Percentiles rank a stretch among this genome's conserved stretches.
Evolutionary conservation across 2,113 vertebrate genomes (phyloP).

Genomic region (Alethe diademata): DNA sequence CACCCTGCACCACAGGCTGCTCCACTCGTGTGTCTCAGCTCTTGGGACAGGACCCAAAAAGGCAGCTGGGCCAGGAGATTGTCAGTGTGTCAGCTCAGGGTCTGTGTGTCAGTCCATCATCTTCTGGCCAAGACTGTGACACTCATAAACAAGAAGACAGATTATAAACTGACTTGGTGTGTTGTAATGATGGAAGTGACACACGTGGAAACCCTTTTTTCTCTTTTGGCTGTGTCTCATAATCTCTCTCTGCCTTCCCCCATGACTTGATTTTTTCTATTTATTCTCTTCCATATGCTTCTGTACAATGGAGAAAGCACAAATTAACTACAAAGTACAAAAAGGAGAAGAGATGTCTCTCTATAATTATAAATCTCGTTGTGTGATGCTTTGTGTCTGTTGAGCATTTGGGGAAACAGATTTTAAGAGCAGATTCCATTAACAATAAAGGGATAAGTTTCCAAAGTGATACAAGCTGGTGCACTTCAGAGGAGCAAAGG

Average conservation of each 20-base stretch:
- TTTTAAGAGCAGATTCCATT: slow-evolving; percentile 49
- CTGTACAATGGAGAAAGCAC: neutral
- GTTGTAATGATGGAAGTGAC: neutral
- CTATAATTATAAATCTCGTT: neutral
- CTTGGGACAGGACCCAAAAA: neutral
- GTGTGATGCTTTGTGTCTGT: neutral
- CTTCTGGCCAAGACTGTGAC: neutral
- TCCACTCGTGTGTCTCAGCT: accelerated
- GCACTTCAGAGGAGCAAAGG: slow-evolving; percentile 23
- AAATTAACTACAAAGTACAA: slow-evolving; percentile 20
- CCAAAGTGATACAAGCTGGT: slow-evolving; percentile 29
- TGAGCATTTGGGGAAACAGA: slow-evolving; percentile 47
- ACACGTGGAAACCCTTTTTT: neutral
- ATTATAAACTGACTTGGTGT: neutral
- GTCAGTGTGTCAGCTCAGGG: neutral
- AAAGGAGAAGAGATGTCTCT: neutral
- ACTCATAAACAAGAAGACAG: neutral
- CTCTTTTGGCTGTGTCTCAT: neutral
- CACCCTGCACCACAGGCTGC: neutral
- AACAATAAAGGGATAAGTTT: slow-evolving; percentile 18
- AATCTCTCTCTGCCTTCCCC: neutral
- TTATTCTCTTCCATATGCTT: slow-evolving; percentile 49
- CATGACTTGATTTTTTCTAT: neutral
- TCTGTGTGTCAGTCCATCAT: neutral
- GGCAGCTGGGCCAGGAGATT: neutral